Base-by-base conservation (phyloP, 2,888 invertebrate genomes). In the Andrena flavipes region DNA sequence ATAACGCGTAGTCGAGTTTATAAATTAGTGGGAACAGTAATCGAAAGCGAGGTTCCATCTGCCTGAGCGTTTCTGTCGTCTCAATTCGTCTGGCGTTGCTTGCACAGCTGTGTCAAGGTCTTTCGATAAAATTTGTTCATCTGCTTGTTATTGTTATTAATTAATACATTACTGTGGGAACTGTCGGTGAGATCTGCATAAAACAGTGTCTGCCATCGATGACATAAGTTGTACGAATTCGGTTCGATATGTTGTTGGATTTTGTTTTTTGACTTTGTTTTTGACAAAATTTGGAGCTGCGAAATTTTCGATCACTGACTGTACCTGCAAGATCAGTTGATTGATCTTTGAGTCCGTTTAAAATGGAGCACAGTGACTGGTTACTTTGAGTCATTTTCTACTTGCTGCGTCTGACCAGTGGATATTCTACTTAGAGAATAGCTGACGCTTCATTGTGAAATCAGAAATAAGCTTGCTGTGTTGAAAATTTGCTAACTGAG, bases 301-400 rank as follows among this genome's bases (percentile, higher is more conserved):
- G 65, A 48, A 35, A 59, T 48, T 56, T 42, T 63, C 10, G 10
- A 23, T 2, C 69, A 6, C 23, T 0, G 13, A n/a, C 16, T 6
- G 42, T 2, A 13, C 16, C 16, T 42, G 6, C 26, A 33, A 29
- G 33, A 5, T 6, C 8, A 20, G 51, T 69, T 60, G 60, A 33
- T 49, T 23, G 62, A 29, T 60, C 49, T 62, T 33, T 49, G 60
- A 8, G 62, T 35, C 60, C 62, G 62, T 29, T 68, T 75, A 62
- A 33, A 26, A 42, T 26, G 20, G 26, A 64, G 16, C 35, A 30
- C 64, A 26, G 29, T 6, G 60, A 20, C 51, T 54, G 35, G 26
- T 23, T 26, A 23, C 64, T 16, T 48, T 20, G 16, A 33, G 30
- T 7, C 35, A 16, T 26, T 69, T 62, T 69, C 69, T 69, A 75